Percentiles rank a stretch among this genome's conserved stretches.
Conservation (phyloP, 2,888 invertebrate species). For the Pyrgus malvae region DNA sequence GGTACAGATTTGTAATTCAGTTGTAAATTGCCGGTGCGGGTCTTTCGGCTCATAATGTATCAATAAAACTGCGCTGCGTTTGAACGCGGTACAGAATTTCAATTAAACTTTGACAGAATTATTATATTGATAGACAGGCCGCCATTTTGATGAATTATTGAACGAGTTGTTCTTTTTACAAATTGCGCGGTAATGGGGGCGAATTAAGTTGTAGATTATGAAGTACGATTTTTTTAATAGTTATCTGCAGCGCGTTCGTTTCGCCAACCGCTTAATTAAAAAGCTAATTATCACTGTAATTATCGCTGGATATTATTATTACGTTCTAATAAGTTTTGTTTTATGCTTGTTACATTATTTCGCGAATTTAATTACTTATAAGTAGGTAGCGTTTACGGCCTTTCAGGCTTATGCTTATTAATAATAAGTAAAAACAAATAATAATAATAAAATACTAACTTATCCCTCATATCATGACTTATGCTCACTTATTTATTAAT, state of each 20-base stretch:
- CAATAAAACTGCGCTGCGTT: conserved; percentile 69
- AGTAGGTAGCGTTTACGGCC: background rate
- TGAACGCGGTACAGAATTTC: conserved; percentile 66
- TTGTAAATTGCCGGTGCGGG: conserved; percentile 75
- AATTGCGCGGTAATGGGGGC: conserved; percentile 38
- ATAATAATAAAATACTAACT: too few species aligned
- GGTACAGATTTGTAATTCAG: conserved; percentile 78
- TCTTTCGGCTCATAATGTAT: conserved; percentile 78
- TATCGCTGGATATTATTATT: background rate
- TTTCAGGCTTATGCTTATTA: background rate
- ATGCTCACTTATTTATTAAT: too few species aligned
- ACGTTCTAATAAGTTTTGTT: background rate
- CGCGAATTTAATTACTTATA: background rate
- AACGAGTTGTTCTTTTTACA: conserved; percentile 48
- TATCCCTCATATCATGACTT: too few species aligned
- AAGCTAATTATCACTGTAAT: conserved; percentile 16
- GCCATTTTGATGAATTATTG: conserved; percentile 71
- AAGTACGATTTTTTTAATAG: conserved; percentile 30
- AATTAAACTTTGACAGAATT: conserved; percentile 80
- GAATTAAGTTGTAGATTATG: conserved; percentile 39
- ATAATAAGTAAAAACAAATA: background rate
- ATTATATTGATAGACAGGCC: conserved; percentile 74
- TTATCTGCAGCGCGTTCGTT: conserved; percentile 5
- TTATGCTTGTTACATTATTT: background rate
- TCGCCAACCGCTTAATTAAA: conserved; percentile 16